These are phyloP conservation scores for Aphodius granarius DNA, from an alignment of 2,888 invertebrate genomes.

Conservation along the genomic window DNA sequence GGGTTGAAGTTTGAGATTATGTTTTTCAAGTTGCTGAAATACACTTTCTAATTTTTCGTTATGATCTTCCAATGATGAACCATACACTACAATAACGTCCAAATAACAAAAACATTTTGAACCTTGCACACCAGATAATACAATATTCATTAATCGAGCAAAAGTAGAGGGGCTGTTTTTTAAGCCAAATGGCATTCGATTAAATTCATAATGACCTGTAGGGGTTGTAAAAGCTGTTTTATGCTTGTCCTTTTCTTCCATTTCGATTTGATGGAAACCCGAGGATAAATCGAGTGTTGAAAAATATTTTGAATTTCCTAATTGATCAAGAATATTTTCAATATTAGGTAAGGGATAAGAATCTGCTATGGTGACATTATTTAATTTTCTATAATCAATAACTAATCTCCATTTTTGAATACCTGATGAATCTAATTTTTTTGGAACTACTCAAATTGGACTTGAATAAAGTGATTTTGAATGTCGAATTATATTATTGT, in stretches of 20 bases:
- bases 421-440: neutral
- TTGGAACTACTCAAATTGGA: slow-evolving; percentile 7
- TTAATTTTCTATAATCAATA: no score
- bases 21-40: slow-evolving; percentile 27
- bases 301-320: slow-evolving; percentile 13
- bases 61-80: slow-evolving; percentile 30
- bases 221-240: slow-evolving; percentile 15
- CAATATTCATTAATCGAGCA: no score
- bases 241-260: neutral
- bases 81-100: slow-evolving; percentile 35
- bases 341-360: neutral
- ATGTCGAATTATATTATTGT: no score
- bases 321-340: slow-evolving; percentile 11
- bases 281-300: slow-evolving; percentile 12
- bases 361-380: neutral
- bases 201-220: slow-evolving; percentile 13
- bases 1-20: slow-evolving; percentile 33
- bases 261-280: slow-evolving; percentile 16
- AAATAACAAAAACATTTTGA: slow-evolving; percentile 33
- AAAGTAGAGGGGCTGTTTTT: no score
- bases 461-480: neutral
- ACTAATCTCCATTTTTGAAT: slow-evolving; percentile 8
- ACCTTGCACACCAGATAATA: slow-evolving; percentile 24
- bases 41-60: slow-evolving; percentile 26
- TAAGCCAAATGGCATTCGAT: neutral